These are phyloP conservation scores for Oxyteleia sp. DNA, from an alignment of 2,888 invertebrate species.

Conservation along the genomic window DNA sequence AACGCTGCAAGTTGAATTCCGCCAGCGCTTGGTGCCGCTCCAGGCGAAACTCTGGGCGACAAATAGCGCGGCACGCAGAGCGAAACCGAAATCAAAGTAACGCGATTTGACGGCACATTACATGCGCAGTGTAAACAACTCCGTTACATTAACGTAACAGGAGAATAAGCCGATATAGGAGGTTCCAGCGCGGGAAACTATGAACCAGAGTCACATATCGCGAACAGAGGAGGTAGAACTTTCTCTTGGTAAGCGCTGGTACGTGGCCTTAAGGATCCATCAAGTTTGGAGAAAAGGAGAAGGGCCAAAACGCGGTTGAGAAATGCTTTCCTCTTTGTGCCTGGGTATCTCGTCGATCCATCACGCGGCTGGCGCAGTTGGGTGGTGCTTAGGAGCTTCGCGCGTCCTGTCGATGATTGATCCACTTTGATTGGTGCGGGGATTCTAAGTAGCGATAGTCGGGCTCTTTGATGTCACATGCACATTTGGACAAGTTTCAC, in stretches of 20 bases:
- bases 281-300: constrained; percentile 38
- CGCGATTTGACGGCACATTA: constrained; percentile 82
- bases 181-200: constrained; percentile 86
- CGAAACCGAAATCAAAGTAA: constrained; percentile 27
- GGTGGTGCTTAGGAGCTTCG: neutral
- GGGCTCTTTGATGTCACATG: constrained; percentile 1
- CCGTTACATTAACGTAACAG: constrained; percentile 87
- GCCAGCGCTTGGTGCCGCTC: too few relatives aligned
- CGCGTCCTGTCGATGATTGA: constrained; percentile 11
- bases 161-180: constrained; percentile 83
- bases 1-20: too few relatives aligned
- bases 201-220: constrained; percentile 86
- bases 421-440: constrained; percentile 26
- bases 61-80: neutral
- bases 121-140: constrained; percentile 88
- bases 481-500: neutral
- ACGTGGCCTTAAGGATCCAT: constrained; percentile 53
- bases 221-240: constrained; percentile 83
- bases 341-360: constrained; percentile 8
- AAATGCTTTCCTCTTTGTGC: constrained; percentile 16
- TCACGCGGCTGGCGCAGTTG: neutral
- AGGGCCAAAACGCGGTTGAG: constrained; percentile 22
- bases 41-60: neutral
- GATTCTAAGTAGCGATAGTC: neutral
- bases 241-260: constrained; percentile 68